These are phyloP conservation scores for Morus bassanus DNA, from an alignment of 2,797 vertebrate species.

Conservation along the genomic window DNA sequence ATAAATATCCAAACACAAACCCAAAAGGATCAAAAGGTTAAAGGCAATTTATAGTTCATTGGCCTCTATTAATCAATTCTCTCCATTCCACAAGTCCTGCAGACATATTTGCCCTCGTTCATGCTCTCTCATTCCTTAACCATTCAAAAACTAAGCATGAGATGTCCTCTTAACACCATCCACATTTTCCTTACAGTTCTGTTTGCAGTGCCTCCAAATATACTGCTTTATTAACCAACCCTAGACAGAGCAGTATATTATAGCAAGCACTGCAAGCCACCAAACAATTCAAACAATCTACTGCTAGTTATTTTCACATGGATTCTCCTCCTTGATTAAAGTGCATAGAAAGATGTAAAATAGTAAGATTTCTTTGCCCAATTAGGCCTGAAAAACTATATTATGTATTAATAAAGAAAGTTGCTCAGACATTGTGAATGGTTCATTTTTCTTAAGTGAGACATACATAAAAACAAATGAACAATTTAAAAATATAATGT, in stretches of 20 bases:
- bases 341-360: not conserved
- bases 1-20: not conserved
- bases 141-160: not conserved
- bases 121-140: not conserved
- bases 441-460: not conserved
- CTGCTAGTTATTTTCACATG: not conserved
- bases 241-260: not conserved
- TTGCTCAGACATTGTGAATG: not conserved
- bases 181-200: not conserved
- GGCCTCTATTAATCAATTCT: not conserved
- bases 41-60: not conserved
- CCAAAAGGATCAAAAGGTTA: not conserved
- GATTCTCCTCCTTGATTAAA: not conserved
- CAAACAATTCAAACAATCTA: not conserved
- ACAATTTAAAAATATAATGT: not conserved
- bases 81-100: not conserved
- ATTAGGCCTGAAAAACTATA: not conserved
- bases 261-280: not conserved
- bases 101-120: not conserved
- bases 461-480: not conserved
- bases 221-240: not conserved
- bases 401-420: constrained; percentile 5
- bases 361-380: not conserved
- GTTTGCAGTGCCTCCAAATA: not conserved
- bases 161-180: not conserved